Base-by-base conservation (phyloP, 1,140 invertebrate species). In the Leguminivora glycinivorella region DNA sequence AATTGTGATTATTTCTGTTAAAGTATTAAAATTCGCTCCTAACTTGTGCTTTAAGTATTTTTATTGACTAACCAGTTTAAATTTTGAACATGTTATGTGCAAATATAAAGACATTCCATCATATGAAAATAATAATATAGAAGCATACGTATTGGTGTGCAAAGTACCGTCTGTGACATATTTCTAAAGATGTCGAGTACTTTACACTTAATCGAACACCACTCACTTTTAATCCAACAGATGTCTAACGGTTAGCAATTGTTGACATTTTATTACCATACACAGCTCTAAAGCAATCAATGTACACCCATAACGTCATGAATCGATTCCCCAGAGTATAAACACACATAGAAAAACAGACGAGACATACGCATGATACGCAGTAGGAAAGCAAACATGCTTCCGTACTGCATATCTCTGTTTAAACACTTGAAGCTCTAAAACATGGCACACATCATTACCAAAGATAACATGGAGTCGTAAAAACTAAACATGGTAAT, bases 351-450 rank as follows among this genome's bases (percentile, higher is more conserved):
- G 17, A 22, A 52, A 52, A 52, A 52, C 47, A 52, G 2, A n/a
- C 47, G 47, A 19, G 17, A 52, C 47, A 52, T 52, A 52, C 47
- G 47, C 47, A 22, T 52, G 47, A 29, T 63, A 26, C 58, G 25
- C 25, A 29, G 58, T 29, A 29, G 58, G 26, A 87, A 81, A 87
- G 83, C 84, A 79, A 82, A 84, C 84, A 86, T 76, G 75, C 82
- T 81, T 80, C 84, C 80, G 38, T 24, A 60, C 17, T 43, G 56
- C 56, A 69, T 58, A 75, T 70, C 69, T 67, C 68, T 75, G 72
- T 74, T 25, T 38, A 70, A 70, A 70, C 25, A 70, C 69, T 70
- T 66, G 38, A 22, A 70, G 19, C n/a, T 25, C 60, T 47, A 66
- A 66, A 25, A 43, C 60, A n/a, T 25, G 34, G 56, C 12, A n/a